Evolutionary conservation across 2,888 invertebrate species (phyloP), one percentile per base, ranked within the genome.

Genomic region (Epirrhoe alternata): DNA sequence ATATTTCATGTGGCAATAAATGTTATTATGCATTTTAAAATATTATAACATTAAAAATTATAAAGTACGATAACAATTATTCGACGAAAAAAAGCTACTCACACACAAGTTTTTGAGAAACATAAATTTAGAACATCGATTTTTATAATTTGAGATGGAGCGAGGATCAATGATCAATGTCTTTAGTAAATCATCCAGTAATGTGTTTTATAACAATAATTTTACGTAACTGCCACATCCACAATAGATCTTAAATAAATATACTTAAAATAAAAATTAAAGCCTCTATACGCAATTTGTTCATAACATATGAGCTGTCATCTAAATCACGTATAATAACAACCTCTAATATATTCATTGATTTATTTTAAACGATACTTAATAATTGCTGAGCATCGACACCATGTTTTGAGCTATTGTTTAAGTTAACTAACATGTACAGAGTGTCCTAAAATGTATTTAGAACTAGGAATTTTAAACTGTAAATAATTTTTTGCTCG

Each of bases 351-450:
- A 86, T 88, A 88, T 86, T 88, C 88, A 87, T 86, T 92, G 90
- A 92, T 92, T 92, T 92, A 92, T 91, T 86, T 84, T 81, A 87
- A 90, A 86, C 83, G 87, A 84, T 88, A 82, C 84, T 84, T 89
- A 91, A 89, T 91, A 91, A 90, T 89, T 90, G 86, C 83, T 85
- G 85, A 86, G 81, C 85, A 87, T 91, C 87, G 87, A 88, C 86
- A 86, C 88, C 83, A 88, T 86, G 86, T 84, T 87, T 85, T 70
- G 84, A 87, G 87, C 88, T 84, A 89, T 92, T 91, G 90, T 91
- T 90, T 90, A 86, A 86, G 86, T 84, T 86, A 76, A 78, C 79
- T 77, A 80, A 38, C 10, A 50, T 6, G 5, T 60, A 64, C 53
- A 64, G 33, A 57, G 38, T 68, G 68, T 54, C 14, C 5, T 7